These are phyloP conservation scores for Euproctis similis DNA, from an alignment of 2,888 invertebrate genomes.

Conservation along the genomic window DNA sequence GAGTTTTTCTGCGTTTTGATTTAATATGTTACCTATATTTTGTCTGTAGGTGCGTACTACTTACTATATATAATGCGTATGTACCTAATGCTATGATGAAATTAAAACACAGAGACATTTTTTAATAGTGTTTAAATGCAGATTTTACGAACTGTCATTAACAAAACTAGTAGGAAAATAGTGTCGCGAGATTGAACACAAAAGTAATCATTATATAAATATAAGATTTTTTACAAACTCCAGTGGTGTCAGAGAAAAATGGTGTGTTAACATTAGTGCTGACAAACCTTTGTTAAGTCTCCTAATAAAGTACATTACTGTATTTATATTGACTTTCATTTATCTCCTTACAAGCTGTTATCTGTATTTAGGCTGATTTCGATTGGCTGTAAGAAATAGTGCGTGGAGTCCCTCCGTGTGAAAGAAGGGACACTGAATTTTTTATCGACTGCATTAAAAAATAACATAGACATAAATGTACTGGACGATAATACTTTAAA, in stretches of 20 bases:
- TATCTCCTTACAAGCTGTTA: too few relatives aligned
- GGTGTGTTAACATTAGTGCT: conserved; percentile 58
- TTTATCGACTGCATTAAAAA: too few relatives aligned
- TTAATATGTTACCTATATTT: background rate
- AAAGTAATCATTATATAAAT: conserved; percentile 23
- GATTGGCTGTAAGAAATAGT: too few relatives aligned
- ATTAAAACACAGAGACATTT: conserved; percentile 7
- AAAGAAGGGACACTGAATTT: too few relatives aligned
- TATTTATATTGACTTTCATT: too few relatives aligned
- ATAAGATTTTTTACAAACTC: conserved; percentile 59
- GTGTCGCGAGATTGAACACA: conserved; percentile 29
- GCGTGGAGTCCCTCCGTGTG: too few relatives aligned
- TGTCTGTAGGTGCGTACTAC: conserved; percentile 10
- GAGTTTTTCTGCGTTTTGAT: background rate
- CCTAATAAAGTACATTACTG: conserved; percentile 70
- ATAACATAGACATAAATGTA: too few relatives aligned
- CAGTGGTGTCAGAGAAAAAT: conserved; percentile 47
- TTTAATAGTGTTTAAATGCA: conserved; percentile 16
- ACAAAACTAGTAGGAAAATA: conserved; percentile 24
- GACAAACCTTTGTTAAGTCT: conserved; percentile 64
- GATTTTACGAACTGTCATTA: conserved; percentile 29
- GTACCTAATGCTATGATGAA: too few relatives aligned
- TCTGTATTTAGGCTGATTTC: too few relatives aligned
- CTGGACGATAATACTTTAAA: too few relatives aligned
- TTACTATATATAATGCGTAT: conserved; percentile 11